These are phyloP conservation scores for Malurus melanocephalus DNA, from an alignment of 2,113 vertebrate species.

Conservation along the genomic window DNA sequence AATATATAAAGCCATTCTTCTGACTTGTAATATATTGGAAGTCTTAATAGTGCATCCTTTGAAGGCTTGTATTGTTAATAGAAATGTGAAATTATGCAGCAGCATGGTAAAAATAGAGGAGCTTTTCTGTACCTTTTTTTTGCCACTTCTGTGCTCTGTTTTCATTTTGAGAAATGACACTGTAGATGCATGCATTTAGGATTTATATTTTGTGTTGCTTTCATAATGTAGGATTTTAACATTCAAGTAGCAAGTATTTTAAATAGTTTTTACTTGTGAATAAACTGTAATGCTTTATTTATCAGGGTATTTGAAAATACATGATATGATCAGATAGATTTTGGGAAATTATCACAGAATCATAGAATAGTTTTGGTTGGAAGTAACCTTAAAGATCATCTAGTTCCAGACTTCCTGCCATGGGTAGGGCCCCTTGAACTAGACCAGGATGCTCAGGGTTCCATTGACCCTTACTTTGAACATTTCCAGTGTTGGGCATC, in stretches of 20 bases:
- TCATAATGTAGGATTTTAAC: background rate
- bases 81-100: background rate
- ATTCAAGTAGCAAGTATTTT: background rate
- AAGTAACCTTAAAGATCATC: background rate
- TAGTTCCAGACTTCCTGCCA: background rate
- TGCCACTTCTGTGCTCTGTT: background rate
- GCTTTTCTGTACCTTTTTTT: background rate
- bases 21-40: background rate
- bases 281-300: background rate
- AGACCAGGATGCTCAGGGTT: background rate
- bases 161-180: background rate
- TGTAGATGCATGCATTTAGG: background rate
- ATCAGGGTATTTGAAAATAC: fast-evolving
- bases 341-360: background rate
- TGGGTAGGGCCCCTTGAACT: background rate
- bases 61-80: background rate
- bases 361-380: background rate
- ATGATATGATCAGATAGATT: background rate
- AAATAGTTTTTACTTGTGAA: background rate
- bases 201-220: background rate
- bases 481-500: fast-evolving
- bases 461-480: too few relatives aligned
- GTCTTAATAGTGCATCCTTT: background rate
- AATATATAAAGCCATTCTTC: background rate
- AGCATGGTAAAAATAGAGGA: background rate